phyloP scores from a whole-genome alignment of 1,140 invertebrate species.

The Chrysoperla carnea region DNA sequence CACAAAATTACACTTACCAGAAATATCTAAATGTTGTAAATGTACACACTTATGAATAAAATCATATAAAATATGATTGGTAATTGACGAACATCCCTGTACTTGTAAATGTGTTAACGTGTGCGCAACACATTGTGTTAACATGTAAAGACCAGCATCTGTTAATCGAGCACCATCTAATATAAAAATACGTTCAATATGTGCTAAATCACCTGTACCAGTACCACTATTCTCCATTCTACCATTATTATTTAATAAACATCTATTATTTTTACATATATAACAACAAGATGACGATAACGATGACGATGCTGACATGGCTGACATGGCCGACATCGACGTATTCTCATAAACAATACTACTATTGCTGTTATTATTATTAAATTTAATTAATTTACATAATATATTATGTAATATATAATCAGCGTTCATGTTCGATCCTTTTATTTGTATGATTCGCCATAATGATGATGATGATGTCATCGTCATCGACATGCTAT shows the following conservation, averaged over 20 bases:
- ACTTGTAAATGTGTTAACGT: conserved; percentile 50
- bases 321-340: conserved; percentile 33
- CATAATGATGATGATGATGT: conserved; percentile 14
- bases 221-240: conserved; percentile 36
- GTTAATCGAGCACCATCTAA: conserved; percentile 56
- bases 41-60: conserved; percentile 44
- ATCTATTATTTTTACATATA: conserved; percentile 42
- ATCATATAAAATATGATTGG: conserved; percentile 45
- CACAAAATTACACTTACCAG: too few relatives aligned
- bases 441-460: conserved; percentile 4
- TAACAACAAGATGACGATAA: conserved; percentile 55
- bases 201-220: conserved; percentile 21
- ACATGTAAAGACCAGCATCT: conserved; percentile 48
- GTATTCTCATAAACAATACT: conserved; percentile 28
- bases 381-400: too few relatives aligned
- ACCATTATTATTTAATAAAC: conserved; percentile 35
- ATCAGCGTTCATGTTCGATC: too few relatives aligned
- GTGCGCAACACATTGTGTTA: conserved; percentile 55
- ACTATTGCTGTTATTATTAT: too few relatives aligned
- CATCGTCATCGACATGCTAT: too few relatives aligned
- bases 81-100: conserved; percentile 46
- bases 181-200: conserved; percentile 43
- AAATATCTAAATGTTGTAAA: conserved; percentile 54
- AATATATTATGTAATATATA: too few relatives aligned
- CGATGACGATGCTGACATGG: conserved; percentile 48